Evolutionary conservation across 2,797 vertebrate genomes (phyloP), one percentile per base, ranked within the genome.

Genomic region (Chaenodraco wilsoni): DNA sequence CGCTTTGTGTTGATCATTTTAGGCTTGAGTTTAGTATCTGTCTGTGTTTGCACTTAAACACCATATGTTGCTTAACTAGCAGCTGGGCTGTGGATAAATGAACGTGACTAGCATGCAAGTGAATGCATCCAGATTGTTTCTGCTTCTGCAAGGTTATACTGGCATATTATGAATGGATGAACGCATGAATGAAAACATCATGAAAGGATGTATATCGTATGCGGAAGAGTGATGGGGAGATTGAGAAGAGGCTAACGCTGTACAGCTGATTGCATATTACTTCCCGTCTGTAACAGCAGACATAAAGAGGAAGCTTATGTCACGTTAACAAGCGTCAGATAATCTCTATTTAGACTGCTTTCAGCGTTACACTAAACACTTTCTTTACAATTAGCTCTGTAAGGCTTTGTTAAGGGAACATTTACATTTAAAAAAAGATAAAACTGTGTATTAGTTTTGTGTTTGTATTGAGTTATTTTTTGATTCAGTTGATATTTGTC

Each of bases 91-190:
- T 31, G 52, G 41, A 78, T 65, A 58, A 41, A 62, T 74, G 65
- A 57, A 62, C 44, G 37, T 48, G 72, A 81, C 65, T 71, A 23
- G 56, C 76, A 60, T 68, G 86, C 81, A 56, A 82, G 9, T 69
- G 61, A 85, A 84, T 58, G 73, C 72, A 66, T 69, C 66, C 84
- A 83, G 87, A 89, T 79, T 85, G 86, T 86, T 83, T 79, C 51
- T 41, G 68, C 73, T 82, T 74, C 66, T 81, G 69, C 44, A 13
- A 84, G 68, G 60, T 74, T 79, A 48, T 56, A 19, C 78, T 64
- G 65, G 31, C 61, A 41, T 43, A 68, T 84, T 65, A 65, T 31
- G 62, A 83, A 74, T 23, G 71, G 54, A 72, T 80, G 76, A 79
- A 73, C 52, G 74, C 54, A 63, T 52, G 45, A 77, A 45, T 63